Evolutionary conservation across 1,140 invertebrate species (phyloP).

Genomic region (Magallana angulata): DNA sequence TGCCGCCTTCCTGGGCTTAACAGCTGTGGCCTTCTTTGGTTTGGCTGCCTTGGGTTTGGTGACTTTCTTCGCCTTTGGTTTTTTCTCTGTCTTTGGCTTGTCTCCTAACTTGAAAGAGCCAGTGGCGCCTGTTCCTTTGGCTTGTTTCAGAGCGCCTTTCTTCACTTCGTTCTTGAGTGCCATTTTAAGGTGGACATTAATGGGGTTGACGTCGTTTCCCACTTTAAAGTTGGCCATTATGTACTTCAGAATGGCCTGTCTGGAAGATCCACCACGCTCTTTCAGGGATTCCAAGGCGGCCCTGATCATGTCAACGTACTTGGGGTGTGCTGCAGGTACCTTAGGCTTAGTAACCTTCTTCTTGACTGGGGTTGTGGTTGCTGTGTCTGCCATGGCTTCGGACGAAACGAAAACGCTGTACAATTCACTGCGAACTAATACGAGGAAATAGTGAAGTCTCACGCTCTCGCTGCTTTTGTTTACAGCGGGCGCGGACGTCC

Average conservation of each 20-base stretch:
- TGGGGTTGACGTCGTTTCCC: too few relatives aligned
- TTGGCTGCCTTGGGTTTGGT: constrained; percentile 67
- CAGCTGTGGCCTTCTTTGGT: constrained; percentile 47
- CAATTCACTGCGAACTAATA: neutral
- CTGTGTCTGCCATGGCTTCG: too few relatives aligned
- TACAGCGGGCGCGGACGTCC: too few relatives aligned
- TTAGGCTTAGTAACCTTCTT: constrained; percentile 72
- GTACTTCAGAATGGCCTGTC: too few relatives aligned
- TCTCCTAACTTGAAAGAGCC: too few relatives aligned
- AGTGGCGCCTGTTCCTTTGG: too few relatives aligned
- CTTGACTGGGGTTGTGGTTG: too few relatives aligned
- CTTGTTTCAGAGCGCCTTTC: too few relatives aligned
- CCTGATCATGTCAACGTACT: constrained; percentile 70
- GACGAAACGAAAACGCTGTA: neutral
- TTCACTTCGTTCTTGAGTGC: too few relatives aligned
- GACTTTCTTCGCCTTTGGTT: constrained; percentile 64
- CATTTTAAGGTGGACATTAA: too few relatives aligned
- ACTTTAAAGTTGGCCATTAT: too few relatives aligned
- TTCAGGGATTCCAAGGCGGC: constrained; percentile 60
- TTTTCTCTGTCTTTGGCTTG: constrained; percentile 61
- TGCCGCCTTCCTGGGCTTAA: constrained; percentile 51
- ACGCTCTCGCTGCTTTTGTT: neutral
- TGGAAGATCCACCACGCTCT: too few relatives aligned
- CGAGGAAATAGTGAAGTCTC: neutral
- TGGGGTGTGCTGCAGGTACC: constrained; percentile 70